Percentiles rank a stretch among this genome's conserved stretches.
Evolutionary conservation across 2,113 vertebrate species (phyloP).

Genomic region (Psilopogon haemacephalus): DNA sequence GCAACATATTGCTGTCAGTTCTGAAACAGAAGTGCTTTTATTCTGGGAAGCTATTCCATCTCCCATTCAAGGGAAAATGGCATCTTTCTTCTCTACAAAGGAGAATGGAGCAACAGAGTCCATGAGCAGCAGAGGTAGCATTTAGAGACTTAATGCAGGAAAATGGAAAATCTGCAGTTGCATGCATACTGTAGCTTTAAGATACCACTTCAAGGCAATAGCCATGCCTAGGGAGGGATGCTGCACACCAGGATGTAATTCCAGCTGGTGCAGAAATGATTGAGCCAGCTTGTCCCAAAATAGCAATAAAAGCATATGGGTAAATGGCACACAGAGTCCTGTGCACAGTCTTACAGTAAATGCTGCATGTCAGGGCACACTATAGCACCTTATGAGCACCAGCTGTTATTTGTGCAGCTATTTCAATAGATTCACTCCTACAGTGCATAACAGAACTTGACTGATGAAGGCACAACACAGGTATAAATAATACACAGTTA

Average conservation of each 20-base stretch:
- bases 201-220: background rate
- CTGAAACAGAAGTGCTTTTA: background rate
- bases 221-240: background rate
- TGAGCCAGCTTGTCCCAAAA: constrained; percentile 41
- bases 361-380: background rate
- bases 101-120: background rate
- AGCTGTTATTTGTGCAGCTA: background rate
- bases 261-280: constrained; percentile 44
- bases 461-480: background rate
- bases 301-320: constrained; percentile 42
- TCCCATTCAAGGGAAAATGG: background rate
- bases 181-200: background rate
- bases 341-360: background rate
- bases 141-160: background rate
- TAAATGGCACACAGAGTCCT: background rate
- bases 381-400: background rate
- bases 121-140: background rate
- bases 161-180: background rate
- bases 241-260: background rate
- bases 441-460: background rate
- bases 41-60: background rate
- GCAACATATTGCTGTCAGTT: background rate
- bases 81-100: background rate
- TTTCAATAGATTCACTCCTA: background rate
- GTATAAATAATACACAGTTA: background rate